A percentile compares a stretch with the other conserved stretches of the same genome.
Conservation (phyloP, 2,888 invertebrate species). For the Drosophila mercatorum region DNA sequence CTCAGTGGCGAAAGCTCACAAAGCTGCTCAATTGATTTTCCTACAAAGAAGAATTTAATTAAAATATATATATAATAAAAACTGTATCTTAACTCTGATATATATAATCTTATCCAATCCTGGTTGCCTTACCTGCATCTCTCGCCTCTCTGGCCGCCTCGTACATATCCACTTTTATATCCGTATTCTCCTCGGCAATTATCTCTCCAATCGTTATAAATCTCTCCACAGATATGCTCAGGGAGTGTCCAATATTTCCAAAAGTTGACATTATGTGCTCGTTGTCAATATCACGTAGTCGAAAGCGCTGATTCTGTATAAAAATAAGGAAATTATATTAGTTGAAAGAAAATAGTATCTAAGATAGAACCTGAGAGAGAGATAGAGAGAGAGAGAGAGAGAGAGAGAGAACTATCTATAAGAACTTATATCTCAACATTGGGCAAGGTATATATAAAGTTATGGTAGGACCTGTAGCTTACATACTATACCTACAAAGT, state of each 20-base stretch:
- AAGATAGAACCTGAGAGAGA: background rate
- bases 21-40: slow-evolving; percentile 95
- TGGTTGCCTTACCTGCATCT: slow-evolving; percentile 90
- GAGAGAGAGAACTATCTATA: background rate
- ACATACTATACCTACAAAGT: too few relatives aligned
- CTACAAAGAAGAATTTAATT: slow-evolving; percentile 85
- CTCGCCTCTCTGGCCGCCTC: slow-evolving; percentile 99
- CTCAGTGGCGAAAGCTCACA: slow-evolving; percentile 89
- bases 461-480: background rate
- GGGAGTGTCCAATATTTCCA: slow-evolving; percentile 95
- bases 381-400: background rate
- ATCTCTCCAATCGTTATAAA: slow-evolving; percentile 99
- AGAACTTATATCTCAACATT: too few relatives aligned
- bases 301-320: slow-evolving; percentile 67
- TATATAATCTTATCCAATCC: background rate
- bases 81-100: too few relatives aligned
- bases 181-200: slow-evolving; percentile 98
- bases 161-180: slow-evolving; percentile 98
- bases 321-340: background rate
- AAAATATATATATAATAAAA: too few relatives aligned
- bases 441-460: background rate
- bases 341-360: background rate
- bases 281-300: slow-evolving; percentile 72
- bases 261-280: slow-evolving; percentile 73
- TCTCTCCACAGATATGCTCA: slow-evolving; percentile 98